Conservation (phyloP, 2,797 vertebrate genomes). For the Selene dorsalis region DNA sequence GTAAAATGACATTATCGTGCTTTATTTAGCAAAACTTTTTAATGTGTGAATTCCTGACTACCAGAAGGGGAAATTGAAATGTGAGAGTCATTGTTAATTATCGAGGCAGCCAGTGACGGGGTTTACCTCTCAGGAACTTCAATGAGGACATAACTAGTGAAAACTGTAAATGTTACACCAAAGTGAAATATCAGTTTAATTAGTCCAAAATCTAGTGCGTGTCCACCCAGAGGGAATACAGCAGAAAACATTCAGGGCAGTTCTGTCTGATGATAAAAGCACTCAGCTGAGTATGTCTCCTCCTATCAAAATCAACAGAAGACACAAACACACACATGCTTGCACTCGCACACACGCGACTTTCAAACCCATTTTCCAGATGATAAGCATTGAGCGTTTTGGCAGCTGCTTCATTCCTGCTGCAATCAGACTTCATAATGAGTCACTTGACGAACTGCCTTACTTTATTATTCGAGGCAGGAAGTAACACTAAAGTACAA, state of each 20-base stretch:
- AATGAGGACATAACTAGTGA: slow-evolving; percentile 21
- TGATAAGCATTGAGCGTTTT: slow-evolving; percentile 61
- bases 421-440: slow-evolving; percentile 64
- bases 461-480: slow-evolving; percentile 45
- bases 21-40: slow-evolving; percentile 20
- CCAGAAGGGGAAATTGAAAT: slow-evolving; percentile 20
- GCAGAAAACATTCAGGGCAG: slow-evolving; percentile 50
- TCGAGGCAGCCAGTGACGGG: not conserved
- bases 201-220: slow-evolving; percentile 45
- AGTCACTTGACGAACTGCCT: slow-evolving; percentile 53
- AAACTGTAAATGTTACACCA: slow-evolving; percentile 43
- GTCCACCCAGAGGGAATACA: slow-evolving; percentile 45
- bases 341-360: slow-evolving; percentile 11
- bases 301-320: slow-evolving; percentile 64
- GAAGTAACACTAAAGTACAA: slow-evolving; percentile 27
- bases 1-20: not conserved
- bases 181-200: slow-evolving; percentile 68
- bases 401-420: slow-evolving; percentile 62
- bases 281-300: slow-evolving; percentile 53
- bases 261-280: slow-evolving; percentile 59
- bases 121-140: slow-evolving; percentile 36
- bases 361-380: slow-evolving; percentile 42
- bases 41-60: slow-evolving; percentile 25
- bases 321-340: slow-evolving; percentile 36
- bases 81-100: slow-evolving; percentile 40